Conservation (phyloP, 23 tunicate genomes). For the Ascidia mentula region DNA sequence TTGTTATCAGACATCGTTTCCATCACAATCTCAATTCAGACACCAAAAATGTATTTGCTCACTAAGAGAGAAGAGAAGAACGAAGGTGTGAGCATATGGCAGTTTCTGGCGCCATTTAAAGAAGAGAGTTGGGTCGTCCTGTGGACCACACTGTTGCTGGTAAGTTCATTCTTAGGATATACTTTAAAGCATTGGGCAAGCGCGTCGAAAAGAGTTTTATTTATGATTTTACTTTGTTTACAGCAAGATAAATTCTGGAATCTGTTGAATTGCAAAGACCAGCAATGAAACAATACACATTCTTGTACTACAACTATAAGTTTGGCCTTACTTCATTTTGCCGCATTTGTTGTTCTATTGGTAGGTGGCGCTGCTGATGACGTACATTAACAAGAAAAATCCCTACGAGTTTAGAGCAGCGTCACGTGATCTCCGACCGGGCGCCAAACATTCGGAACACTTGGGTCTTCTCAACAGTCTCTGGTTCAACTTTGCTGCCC, state of each 20-base stretch:
- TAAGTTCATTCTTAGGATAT: too few species aligned
- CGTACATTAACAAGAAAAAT: constrained; percentile 54
- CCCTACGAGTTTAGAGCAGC: constrained; percentile 58
- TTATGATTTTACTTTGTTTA: too few species aligned
- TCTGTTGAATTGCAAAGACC: too few species aligned
- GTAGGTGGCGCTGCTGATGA: constrained; percentile 50
- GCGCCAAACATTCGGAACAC: constrained; percentile 60
- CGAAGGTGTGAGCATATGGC: constrained; percentile 61
- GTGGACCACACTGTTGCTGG: constrained; percentile 37
- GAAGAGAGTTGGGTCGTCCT: constrained; percentile 60
- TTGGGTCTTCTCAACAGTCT: constrained; percentile 55
- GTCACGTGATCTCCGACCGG: constrained; percentile 37
- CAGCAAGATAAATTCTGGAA: too few species aligned
- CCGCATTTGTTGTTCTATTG: too few species aligned
- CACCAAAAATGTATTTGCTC: constrained; percentile 30
- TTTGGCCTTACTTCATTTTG: too few species aligned
- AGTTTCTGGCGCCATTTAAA: constrained; percentile 50
- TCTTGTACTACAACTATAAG: too few species aligned
- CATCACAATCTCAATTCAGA: constrained; percentile 27
- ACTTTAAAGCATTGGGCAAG: too few species aligned
- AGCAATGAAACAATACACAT: too few species aligned
- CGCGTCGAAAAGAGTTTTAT: too few species aligned
- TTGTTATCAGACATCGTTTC: constrained; percentile 26
- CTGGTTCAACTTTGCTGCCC: constrained; percentile 62
- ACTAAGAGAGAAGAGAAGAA: constrained; percentile 51